Percentiles rank a stretch among this genome's conserved stretches.
These are phyloP conservation scores for Shinisaurus crocodilurus DNA, from an alignment of 2,113 vertebrate genomes.

Conservation along the genomic window DNA sequence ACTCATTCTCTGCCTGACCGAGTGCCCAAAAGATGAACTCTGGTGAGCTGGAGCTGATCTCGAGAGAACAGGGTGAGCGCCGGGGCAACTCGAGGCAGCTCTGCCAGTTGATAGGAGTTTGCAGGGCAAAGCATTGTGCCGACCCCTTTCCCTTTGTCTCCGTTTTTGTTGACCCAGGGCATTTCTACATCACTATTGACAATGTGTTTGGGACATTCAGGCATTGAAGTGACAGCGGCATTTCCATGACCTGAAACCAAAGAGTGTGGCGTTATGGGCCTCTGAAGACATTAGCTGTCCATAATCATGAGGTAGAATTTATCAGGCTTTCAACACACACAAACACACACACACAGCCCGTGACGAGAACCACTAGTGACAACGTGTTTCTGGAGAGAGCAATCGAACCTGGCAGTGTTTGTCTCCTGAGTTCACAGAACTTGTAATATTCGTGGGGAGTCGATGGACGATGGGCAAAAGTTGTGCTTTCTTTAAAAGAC, in stretches of 20 bases:
- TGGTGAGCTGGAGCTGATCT: too few species aligned
- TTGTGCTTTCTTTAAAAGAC: conserved; percentile 42
- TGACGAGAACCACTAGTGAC: conserved; percentile 69
- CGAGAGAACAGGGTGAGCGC: fast-evolving
- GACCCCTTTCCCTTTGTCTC: conserved; percentile 38
- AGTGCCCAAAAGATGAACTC: background rate
- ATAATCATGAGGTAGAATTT: conserved; percentile 51
- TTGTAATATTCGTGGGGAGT: conserved; percentile 62
- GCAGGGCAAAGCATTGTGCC: background rate
- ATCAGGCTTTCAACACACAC: conserved; percentile 45
- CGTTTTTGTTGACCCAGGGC: conserved; percentile 42
- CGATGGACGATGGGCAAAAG: conserved; percentile 26
- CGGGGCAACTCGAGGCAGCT: fast-evolving
- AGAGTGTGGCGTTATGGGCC: conserved; percentile 40
- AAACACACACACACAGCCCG: background rate
- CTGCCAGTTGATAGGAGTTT: fast-evolving
- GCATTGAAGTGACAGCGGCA: conserved; percentile 72
- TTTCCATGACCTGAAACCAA: conserved; percentile 71
- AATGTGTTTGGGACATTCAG: conserved; percentile 72
- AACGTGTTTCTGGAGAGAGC: conserved; percentile 66
- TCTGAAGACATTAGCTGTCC: conserved; percentile 65
- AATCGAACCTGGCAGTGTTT: conserved; percentile 66
- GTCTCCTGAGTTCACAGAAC: conserved; percentile 59
- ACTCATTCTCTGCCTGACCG: background rate
- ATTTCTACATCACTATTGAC: conserved; percentile 67